Base-by-base conservation (phyloP, 2,888 invertebrate species). In the Trissoscelio sp. region DNA sequence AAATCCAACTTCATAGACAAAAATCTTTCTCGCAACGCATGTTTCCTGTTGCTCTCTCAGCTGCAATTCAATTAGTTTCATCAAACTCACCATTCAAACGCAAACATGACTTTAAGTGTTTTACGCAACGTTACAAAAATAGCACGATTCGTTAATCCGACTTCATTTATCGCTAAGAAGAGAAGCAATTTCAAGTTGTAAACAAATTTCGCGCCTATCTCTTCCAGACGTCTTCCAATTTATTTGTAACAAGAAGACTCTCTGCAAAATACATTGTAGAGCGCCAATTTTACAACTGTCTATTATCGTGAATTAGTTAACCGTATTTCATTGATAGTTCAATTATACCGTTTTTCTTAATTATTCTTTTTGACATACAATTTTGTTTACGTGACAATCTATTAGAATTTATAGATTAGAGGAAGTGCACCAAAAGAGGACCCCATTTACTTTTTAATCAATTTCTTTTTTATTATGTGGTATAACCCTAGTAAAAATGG, bases 161-260 rank as follows among this genome's bases (percentile, higher is more conserved):
- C n/a, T 62, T 62, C 46, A 46, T 62, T 62, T 62, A n/a, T 44
- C 18, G 14, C 16, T 3, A 42, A 44, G 60, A 60, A 42, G 42
- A 42, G 58, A 22, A 20, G 44, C 12, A 11, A 44, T 60, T 60
- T 42, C 31, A 44, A 60, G 60, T 44, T 60, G 44, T 60, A 44
- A 60, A 44, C 60, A 60, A 60, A 60, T 44, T 60, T 60, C 12
- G 42, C 18, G 14, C 14, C 39, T 39, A 39, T 39, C 39, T 39
- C 1, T 39, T 14, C 12, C 39, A 51, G 51, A 18, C 28, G 51
- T 53, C 20, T 14, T 53, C 34, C 34, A 34, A 53, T 53, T 34
- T 53, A 34, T 53, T 16, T 18, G 34, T 34, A 16, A 11, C 34
- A 34, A 53, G 31, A 34, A 53, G 14, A 34, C 12, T n/a, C n/a